These are phyloP conservation scores for Meiosimyza platycephala DNA, from an alignment of 2,888 invertebrate genomes.

Conservation along the genomic window DNA sequence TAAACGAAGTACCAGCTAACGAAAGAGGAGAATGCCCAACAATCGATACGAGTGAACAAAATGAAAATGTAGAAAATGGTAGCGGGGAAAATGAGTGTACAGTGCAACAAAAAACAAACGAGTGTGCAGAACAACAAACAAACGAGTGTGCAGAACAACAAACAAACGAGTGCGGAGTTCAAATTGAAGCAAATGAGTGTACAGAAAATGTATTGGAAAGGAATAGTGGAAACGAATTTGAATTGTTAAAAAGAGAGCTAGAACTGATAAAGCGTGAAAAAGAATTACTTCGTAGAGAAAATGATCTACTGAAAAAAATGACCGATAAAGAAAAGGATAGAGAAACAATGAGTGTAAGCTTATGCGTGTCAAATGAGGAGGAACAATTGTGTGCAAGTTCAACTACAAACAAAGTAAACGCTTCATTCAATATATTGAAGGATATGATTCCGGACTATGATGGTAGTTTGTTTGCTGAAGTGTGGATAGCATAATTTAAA, in stretches of 20 bases:
- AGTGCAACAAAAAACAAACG: too few relatives aligned
- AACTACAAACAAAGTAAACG: too few relatives aligned
- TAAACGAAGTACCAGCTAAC: slow-evolving; percentile 7
- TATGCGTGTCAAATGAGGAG: too few relatives aligned
- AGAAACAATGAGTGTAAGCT: not conserved
- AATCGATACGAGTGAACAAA: not conserved
- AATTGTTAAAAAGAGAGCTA: not conserved
- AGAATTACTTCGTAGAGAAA: slow-evolving; percentile 24
- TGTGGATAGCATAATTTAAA: slow-evolving; percentile 23
- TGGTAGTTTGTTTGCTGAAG: slow-evolving; percentile 2
- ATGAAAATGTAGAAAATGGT: too few relatives aligned
- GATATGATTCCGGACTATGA: slow-evolving; percentile 30
- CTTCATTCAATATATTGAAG: slow-evolving; percentile 4
- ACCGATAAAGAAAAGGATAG: not conserved
- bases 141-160: not conserved
- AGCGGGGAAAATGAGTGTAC: not conserved
- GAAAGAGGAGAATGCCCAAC: slow-evolving; percentile 20
- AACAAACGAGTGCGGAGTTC: not conserved
- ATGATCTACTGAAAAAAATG: slow-evolving; percentile 25
- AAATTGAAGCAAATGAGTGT: not conserved
- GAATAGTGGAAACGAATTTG: not conserved
- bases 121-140: not conserved
- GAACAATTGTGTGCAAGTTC: too few relatives aligned
- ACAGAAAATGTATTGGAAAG: not conserved
- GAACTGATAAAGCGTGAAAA: not conserved